These are phyloP conservation scores for Geotrupes spiniger DNA, from an alignment of 2,888 invertebrate genomes.

Conservation along the genomic window DNA sequence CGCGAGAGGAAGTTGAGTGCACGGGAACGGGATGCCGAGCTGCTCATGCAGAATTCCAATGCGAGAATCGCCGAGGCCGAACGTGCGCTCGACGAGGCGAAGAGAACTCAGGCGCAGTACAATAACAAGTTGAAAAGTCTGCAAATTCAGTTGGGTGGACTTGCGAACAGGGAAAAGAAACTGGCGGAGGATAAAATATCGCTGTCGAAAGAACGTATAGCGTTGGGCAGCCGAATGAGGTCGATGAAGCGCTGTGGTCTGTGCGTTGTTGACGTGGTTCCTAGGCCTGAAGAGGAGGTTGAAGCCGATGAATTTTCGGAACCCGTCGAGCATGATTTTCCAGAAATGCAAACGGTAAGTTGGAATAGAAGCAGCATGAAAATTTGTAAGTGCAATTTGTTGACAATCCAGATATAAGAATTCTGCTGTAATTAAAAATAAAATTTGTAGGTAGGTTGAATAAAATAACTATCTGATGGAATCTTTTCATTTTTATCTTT, in stretches of 20 bases:
- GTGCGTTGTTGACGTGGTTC: slow-evolving; percentile 35
- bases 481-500: not conserved
- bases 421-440: too few relatives aligned
- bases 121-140: slow-evolving; percentile 58
- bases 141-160: slow-evolving; percentile 57
- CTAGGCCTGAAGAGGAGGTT: not conserved
- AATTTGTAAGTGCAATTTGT: too few relatives aligned
- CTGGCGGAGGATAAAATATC: slow-evolving; percentile 61
- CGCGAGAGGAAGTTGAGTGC: slow-evolving; percentile 36
- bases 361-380: too few relatives aligned
- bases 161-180: slow-evolving; percentile 59
- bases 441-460: too few relatives aligned
- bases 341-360: not conserved
- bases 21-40: slow-evolving; percentile 43
- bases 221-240: slow-evolving; percentile 53
- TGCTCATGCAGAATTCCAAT: slow-evolving; percentile 48
- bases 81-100: slow-evolving; percentile 48
- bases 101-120: slow-evolving; percentile 51
- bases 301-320: slow-evolving; percentile 13
- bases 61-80: slow-evolving; percentile 57
- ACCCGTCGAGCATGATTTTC: slow-evolving; percentile 8
- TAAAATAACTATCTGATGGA: too few relatives aligned
- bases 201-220: slow-evolving; percentile 58
- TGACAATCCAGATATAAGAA: too few relatives aligned
- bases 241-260: slow-evolving; percentile 46